Conservation (phyloP, 2,797 vertebrate species). For the Cottoperca gobio region DNA sequence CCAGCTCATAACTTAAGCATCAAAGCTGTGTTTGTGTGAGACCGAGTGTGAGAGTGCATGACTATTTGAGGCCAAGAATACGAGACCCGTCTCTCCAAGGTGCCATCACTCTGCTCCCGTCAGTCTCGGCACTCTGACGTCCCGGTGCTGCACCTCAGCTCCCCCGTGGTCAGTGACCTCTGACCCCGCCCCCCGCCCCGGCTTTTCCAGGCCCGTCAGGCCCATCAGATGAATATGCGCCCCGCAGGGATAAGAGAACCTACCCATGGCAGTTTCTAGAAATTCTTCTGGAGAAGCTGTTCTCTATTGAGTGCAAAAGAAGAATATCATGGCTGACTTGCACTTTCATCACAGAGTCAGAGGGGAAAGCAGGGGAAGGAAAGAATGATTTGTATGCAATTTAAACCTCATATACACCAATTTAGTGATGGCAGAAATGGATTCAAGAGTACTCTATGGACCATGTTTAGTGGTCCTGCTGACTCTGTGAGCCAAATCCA, state of each 20-base stretch:
- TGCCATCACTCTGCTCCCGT: conserved; percentile 77
- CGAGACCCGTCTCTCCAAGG: conserved; percentile 69
- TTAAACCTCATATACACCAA: conserved; percentile 64
- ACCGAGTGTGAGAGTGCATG: conserved; percentile 45
- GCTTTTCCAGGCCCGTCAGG: conserved; percentile 47
- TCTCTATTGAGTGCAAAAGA: conserved; percentile 44
- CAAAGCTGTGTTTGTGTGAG: conserved; percentile 72
- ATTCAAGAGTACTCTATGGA: conserved; percentile 54
- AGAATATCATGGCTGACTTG: conserved; percentile 56
- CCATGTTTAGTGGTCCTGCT: conserved; percentile 62
- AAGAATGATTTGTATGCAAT: conserved; percentile 68
- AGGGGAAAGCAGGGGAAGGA: conserved; percentile 47
- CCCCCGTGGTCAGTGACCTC: conserved; percentile 65
- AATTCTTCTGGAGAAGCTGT: conserved; percentile 42
- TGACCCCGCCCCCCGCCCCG: conserved; percentile 31
- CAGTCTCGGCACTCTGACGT: conserved; percentile 67
- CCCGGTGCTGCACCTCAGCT: conserved; percentile 60
- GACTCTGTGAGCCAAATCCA: conserved; percentile 52
- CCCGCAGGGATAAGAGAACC: conserved; percentile 73
- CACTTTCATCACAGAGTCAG: conserved; percentile 54
- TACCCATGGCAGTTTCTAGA: conserved; percentile 57
- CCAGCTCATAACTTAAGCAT: conserved; percentile 77
- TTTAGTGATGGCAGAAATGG: conserved; percentile 63
- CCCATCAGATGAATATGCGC: conserved; percentile 65
- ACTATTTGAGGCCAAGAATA: conserved; percentile 67